Conservation (phyloP, 1,140 invertebrate genomes). For the Sarcophaga bullata region DNA sequence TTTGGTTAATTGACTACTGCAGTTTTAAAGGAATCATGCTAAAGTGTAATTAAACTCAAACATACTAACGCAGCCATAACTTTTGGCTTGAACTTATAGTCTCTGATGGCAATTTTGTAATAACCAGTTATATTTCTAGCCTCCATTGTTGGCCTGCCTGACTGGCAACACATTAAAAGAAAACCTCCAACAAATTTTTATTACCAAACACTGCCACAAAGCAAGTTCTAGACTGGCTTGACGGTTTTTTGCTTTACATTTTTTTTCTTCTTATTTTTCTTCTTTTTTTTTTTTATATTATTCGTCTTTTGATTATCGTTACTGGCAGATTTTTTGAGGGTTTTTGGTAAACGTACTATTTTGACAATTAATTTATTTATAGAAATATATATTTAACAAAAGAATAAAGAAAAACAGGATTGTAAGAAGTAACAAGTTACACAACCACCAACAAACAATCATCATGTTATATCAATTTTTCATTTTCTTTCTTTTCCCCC, state of each 20-base stretch:
- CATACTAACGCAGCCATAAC: conserved; percentile 34
- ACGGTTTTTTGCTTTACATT: no score
- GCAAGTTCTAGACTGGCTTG: conserved; percentile 7
- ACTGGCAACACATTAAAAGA: not conserved
- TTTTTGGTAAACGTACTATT: conserved; percentile 38
- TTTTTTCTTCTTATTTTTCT: not conserved
- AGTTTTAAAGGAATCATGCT: conserved; percentile 30
- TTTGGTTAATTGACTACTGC: conserved; percentile 19
- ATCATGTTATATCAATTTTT: no score
- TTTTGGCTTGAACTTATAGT: conserved; percentile 39
- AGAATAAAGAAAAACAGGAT: no score
- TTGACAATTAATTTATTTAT: no score
- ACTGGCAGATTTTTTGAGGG: conserved; percentile 23
- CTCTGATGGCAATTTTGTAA: conserved; percentile 36
- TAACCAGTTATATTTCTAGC: conserved; percentile 27
- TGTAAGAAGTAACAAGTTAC: no score
- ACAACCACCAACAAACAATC: no score
- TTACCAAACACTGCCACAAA: not conserved
- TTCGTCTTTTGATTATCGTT: not conserved
- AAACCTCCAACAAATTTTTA: conserved; percentile 17
- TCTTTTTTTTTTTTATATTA: not conserved
- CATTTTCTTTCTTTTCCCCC: no score
- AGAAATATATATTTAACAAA: no score
- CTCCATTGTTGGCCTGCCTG: not conserved
- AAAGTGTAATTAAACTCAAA: conserved; percentile 40